Percentiles rank a stretch among this genome's conserved stretches.
phyloP scores from a whole-genome alignment of 2,888 invertebrate genomes.

The Acleris laterana region DNA sequence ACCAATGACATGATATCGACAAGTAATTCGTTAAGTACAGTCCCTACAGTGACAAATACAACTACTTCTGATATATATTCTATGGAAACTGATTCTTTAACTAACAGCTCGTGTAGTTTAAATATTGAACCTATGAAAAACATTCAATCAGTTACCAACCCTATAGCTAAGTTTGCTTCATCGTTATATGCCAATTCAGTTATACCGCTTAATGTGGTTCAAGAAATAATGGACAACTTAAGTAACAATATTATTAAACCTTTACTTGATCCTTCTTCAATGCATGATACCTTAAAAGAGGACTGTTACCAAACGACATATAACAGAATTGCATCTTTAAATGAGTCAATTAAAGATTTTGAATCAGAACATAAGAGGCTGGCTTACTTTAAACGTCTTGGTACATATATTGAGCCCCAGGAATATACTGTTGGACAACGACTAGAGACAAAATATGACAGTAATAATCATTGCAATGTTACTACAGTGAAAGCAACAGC shows the following conservation, averaged over 20 bases:
- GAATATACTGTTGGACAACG: constrained; percentile 25
- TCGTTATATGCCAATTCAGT: too few relatives aligned
- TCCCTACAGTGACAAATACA: too few relatives aligned
- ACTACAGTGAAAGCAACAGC: constrained; percentile 22
- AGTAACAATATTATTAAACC: constrained; percentile 16
- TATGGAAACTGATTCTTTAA: too few relatives aligned
- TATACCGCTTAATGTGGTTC: too few relatives aligned
- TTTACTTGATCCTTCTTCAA: constrained; percentile 25
- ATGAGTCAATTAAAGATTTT: too few relatives aligned
- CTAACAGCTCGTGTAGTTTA: background rate
- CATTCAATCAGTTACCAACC: background rate
- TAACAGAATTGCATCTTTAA: constrained; percentile 24
- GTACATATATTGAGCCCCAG: constrained; percentile 23
- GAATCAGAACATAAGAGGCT: too few relatives aligned
- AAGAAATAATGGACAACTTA: too few relatives aligned
- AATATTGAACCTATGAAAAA: constrained; percentile 13
- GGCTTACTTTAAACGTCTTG: constrained; percentile 7
- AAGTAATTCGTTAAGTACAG: too few relatives aligned
- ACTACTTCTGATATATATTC: too few relatives aligned
- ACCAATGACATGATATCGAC: background rate
- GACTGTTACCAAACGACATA: constrained; percentile 19
- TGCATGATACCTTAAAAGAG: constrained; percentile 14
- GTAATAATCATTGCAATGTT: constrained; percentile 25
- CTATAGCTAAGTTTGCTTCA: too few relatives aligned
- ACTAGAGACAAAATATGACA: constrained; percentile 26